These are phyloP conservation scores for Acanthisitta chloris DNA, from an alignment of 2,113 vertebrate species.

Conservation along the genomic window DNA sequence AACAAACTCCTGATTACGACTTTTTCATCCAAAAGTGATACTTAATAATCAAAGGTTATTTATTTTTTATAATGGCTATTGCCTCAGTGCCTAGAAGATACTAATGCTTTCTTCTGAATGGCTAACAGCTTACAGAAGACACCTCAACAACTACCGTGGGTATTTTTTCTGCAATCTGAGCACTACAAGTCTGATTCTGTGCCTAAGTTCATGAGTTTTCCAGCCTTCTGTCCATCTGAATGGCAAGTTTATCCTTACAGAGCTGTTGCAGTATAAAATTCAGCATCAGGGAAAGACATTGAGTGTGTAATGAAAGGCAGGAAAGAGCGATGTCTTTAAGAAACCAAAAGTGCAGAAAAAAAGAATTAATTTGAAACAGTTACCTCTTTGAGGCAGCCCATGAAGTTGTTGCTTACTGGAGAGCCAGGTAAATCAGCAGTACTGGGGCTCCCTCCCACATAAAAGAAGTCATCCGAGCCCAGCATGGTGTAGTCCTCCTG, in stretches of 20 bases:
- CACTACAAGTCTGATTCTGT: neutral
- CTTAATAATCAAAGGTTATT: neutral
- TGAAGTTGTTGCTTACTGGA: slow-evolving; percentile 99
- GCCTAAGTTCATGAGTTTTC: neutral
- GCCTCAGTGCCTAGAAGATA: neutral
- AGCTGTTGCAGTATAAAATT: neutral
- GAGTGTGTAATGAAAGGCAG: neutral
- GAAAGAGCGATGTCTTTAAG: neutral
- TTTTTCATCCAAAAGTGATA: neutral
- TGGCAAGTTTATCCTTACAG: neutral
- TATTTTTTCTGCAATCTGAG: neutral
- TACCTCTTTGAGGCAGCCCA: slow-evolving; percentile 98
- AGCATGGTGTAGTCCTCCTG: slow-evolving; percentile 99
- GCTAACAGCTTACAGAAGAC: neutral
- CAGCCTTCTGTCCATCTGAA: neutral
- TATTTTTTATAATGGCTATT: neutral
- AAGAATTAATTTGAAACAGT: neutral
- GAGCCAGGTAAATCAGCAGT: slow-evolving; percentile 96
- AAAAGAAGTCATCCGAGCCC: slow-evolving; percentile 98
- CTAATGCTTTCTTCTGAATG: neutral
- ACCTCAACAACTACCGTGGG: neutral
- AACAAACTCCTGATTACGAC: neutral
- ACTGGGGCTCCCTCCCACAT: slow-evolving; percentile 95
- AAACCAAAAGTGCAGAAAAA: neutral
- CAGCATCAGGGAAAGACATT: neutral